phyloP scores from a whole-genome alignment of 2,113 vertebrate species.

The Cyrtonyx montezumae region DNA sequence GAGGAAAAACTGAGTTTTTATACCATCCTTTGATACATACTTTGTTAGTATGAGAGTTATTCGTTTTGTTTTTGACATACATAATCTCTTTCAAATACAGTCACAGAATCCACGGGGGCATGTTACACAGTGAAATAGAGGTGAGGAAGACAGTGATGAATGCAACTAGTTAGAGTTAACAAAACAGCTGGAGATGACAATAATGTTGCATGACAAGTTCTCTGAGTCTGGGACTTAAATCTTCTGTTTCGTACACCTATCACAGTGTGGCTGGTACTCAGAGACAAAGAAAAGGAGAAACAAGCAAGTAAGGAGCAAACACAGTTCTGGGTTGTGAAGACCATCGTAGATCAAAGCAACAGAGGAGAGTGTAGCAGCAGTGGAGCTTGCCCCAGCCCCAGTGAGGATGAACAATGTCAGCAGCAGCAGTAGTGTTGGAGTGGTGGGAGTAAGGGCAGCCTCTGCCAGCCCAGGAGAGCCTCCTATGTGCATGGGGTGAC shows the following conservation, averaged over 20 bases:
- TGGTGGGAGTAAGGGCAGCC: rapidly evolving
- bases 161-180: not conserved
- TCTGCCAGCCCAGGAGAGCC: not conserved
- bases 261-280: not conserved
- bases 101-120: not conserved
- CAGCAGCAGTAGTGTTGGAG: not conserved
- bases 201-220: not conserved
- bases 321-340: not conserved
- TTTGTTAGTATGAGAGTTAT: not conserved
- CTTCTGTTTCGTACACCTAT: not conserved
- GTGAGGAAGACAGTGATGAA: not conserved
- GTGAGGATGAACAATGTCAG: not conserved
- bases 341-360: not conserved
- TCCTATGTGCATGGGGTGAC: not conserved
- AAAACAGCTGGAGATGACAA: not conserved
- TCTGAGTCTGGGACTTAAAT: not conserved
- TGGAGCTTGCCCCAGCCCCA: not conserved
- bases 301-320: not conserved
- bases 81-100: not conserved
- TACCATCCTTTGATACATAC: not conserved
- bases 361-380: not conserved
- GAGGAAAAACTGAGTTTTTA: not conserved
- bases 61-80: not conserved
- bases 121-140: not conserved
- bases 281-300: not conserved